Evolutionary conservation across 2,888 invertebrate species (phyloP).

Genomic region (Alitta virens): DNA sequence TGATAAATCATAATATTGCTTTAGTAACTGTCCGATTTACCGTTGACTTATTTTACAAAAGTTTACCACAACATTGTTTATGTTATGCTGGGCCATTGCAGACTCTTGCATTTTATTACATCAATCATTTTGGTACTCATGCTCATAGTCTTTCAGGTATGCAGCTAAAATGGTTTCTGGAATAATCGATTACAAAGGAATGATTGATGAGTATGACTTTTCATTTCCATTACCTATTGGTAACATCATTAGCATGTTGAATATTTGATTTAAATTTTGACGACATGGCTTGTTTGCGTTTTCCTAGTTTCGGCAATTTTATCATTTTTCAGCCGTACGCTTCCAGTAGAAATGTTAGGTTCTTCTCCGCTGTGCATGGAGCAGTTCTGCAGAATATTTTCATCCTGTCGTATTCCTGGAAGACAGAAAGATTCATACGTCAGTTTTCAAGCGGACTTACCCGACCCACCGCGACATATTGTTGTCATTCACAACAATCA

Average conservation of each 20-base stretch:
- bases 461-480: slow-evolving; percentile 67
- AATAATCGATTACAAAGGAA: slow-evolving; percentile 69
- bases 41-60: too few relatives aligned
- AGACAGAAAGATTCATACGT: slow-evolving; percentile 66
- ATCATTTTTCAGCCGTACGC: slow-evolving; percentile 36
- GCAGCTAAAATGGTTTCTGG: slow-evolving; percentile 73
- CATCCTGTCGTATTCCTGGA: slow-evolving; percentile 74
- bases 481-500: slow-evolving; percentile 81
- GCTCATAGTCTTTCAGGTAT: slow-evolving; percentile 59
- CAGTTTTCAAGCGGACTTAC: slow-evolving; percentile 55
- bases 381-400: slow-evolving; percentile 77
- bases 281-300: too few relatives aligned
- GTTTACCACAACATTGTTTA: too few relatives aligned
- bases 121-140: too few relatives aligned
- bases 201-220: slow-evolving; percentile 75
- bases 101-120: too few relatives aligned
- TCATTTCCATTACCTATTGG: too few relatives aligned
- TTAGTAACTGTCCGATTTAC: too few relatives aligned
- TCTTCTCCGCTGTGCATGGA: slow-evolving; percentile 80
- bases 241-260: too few relatives aligned
- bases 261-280: too few relatives aligned
- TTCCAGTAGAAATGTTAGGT: slow-evolving; percentile 69
- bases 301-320: too few relatives aligned
- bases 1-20: too few relatives aligned
- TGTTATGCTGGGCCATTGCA: too few relatives aligned